Evolutionary conservation across 2,797 vertebrate species (phyloP), one percentile per base, ranked within the genome.

Genomic region (Tangara arthus): DNA sequence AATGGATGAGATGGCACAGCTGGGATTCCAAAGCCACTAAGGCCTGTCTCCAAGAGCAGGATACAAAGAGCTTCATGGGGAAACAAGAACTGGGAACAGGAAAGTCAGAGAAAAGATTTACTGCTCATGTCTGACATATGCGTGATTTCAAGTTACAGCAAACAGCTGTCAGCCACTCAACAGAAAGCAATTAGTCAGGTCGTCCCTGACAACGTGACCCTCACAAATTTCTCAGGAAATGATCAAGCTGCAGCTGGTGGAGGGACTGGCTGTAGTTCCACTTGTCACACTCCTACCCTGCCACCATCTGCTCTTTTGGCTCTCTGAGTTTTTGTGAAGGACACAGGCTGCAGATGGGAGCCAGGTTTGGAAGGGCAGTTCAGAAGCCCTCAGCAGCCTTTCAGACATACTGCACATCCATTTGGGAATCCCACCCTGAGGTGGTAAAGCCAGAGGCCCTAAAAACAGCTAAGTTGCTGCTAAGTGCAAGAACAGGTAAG

Each of bases 51-150:
- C 93, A 93, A 83, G 87, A 95, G 26, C 0, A 15, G 73, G 72
- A 90, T 83, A 93, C 87, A 94, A 91, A 94, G 50, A 65, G 26
- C 82, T 90, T 79, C 73, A 65, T 42, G 57, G 56, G 70, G 52
- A 94, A 96, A 79, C 26, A 44, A 77, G 87, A 90, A 90, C 82
- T 86, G 72, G 82, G 66, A 94, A 90, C 72, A 94, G 94, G 90
- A 79, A 95, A 94, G 39, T 72, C 52, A 52, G 35, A 82, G 70
- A 72, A 78, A 91, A 91, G 65, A 19, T 96, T 93, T 94, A 95
- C 61, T 79, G 50, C 72, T 93, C 32, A 9, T 78, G 66, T 76
- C 77, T 0, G 0, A 90, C 85, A 91, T 9, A 44, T 0, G 34
- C 7, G 0, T 30, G 50, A 95, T 88, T 95, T 91, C 85, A 90